Evolutionary conservation across 2,113 vertebrate genomes (phyloP).

Genomic region (Anguilla japonica): DNA sequence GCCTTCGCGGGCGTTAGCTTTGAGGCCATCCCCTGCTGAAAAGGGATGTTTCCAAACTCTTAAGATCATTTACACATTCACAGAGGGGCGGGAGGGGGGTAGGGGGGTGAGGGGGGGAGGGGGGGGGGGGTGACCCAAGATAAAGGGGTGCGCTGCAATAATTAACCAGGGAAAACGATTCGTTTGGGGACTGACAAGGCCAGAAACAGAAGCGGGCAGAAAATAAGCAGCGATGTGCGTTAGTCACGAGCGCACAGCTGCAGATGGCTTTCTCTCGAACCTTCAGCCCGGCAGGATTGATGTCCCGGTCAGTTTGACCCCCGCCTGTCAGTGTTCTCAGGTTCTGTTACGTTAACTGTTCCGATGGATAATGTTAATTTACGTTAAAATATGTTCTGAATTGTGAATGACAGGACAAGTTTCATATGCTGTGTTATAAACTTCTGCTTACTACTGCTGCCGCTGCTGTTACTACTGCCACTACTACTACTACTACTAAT

Average conservation of each 20-base stretch:
- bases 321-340: neutral
- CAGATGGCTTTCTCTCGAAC: neutral
- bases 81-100: slow-evolving; percentile 44
- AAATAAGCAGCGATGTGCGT: slow-evolving; percentile 60
- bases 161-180: slow-evolving; percentile 71
- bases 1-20: slow-evolving; percentile 60
- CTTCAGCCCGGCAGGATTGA: neutral
- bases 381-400: too few relatives aligned
- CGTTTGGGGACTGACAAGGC: slow-evolving; percentile 62
- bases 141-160: slow-evolving; percentile 59
- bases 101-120: too few relatives aligned
- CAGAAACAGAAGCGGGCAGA: slow-evolving; percentile 52
- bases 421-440: too few relatives aligned
- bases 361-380: neutral
- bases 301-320: neutral
- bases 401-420: too few relatives aligned
- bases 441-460: neutral
- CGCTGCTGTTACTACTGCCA: neutral
- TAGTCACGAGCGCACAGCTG: slow-evolving; percentile 48
- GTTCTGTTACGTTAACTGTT: neutral
- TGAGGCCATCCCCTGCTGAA: slow-evolving; percentile 56
- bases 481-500: neutral
- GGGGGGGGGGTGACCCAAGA: slow-evolving; percentile 19
- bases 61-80: slow-evolving; percentile 66
- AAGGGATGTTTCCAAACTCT: slow-evolving; percentile 42